Base-by-base conservation (phyloP, 2,888 invertebrate genomes). In the Trissolcus brochymenae region DNA sequence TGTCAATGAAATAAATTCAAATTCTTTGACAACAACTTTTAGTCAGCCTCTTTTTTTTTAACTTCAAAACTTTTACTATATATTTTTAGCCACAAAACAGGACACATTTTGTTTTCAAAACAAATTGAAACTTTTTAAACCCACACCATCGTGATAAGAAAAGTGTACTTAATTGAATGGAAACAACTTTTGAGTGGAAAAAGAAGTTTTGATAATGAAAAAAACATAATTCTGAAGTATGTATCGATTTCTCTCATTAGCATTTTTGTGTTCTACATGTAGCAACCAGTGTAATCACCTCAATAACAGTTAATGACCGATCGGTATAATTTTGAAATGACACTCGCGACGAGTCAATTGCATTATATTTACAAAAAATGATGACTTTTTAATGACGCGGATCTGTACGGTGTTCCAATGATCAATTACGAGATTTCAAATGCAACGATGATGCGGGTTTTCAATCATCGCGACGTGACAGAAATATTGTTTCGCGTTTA, bases 1-100 rank as follows among this genome's bases (percentile, higher is more conserved):
- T 71, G 78, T 83, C 81, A 84, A 84, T 82, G 79, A 79, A 59
- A 1, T 46, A 1, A 46, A 46, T n/a, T 46, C 46, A 16, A 46
- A 46, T 16, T 16, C 46, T 35, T 35, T 6, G 9, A 35, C 35
- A 35, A 35, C 9, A 9, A 35, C 9, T 35, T 35, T 35, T 35
- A n/a, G n/a, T n/a, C n/a, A n/a, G 9, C 9, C 11, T 35, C 9
- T 35, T 4, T 4, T 6, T 25, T 25, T 35, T 35, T 35, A 1
- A 35, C 35, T 11, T 7, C 11, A 1, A 35, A 11, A 35, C 35
- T 11, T 11, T 35, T 35, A 11, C 35, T 2, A 35, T 11, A 11
- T 35, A 35, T 9, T 35, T 35, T 6, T 35, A 35, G 35, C 35
- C 35, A 35, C 25, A 4, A 6, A 25, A 4, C 2, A 25, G 25